A percentile compares a stretch with the other conserved stretches of the same genome.
Conservation (phyloP, 2,888 invertebrate genomes). For the Caenorhabditis becei region DNA sequence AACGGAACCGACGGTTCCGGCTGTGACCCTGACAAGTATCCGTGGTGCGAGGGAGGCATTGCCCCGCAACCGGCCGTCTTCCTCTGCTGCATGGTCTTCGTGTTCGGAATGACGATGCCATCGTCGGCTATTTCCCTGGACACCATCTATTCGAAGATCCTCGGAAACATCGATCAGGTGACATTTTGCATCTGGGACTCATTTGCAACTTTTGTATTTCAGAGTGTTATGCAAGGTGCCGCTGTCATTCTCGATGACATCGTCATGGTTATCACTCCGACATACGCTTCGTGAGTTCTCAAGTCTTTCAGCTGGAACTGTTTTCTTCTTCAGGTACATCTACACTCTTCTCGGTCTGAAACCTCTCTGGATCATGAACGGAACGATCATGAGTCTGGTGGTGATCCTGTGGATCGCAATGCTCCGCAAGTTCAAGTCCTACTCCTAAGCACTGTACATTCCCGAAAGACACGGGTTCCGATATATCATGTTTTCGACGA, state of each 20-base stretch:
- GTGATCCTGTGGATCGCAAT: constrained; percentile 52
- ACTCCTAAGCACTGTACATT: constrained; percentile 22
- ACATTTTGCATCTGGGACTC: too few species aligned
- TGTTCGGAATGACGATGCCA: constrained; percentile 62
- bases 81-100: constrained; percentile 65
- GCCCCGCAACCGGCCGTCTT: constrained; percentile 62
- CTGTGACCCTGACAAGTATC: constrained; percentile 58
- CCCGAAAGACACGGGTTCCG: constrained; percentile 30
- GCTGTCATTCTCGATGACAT: constrained; percentile 61
- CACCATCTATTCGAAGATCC: constrained; percentile 63
- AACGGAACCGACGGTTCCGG: constrained; percentile 55
- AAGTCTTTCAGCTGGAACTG: background rate
- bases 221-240: constrained; percentile 66
- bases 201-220: background rate
- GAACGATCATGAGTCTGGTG: constrained; percentile 50
- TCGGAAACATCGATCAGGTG: constrained; percentile 64
- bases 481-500: constrained; percentile 22
- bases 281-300: constrained; percentile 61
- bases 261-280: constrained; percentile 54
- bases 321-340: constrained; percentile 44
- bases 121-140: constrained; percentile 52
- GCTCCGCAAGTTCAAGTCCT: constrained; percentile 52
- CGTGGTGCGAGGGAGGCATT: constrained; percentile 57
- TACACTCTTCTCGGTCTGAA: constrained; percentile 60
- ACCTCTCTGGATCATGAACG: constrained; percentile 65